Percentiles rank a stretch among this genome's conserved stretches.
Conservation (phyloP, 2,888 invertebrate species). For the Calliphora vomitoria region DNA sequence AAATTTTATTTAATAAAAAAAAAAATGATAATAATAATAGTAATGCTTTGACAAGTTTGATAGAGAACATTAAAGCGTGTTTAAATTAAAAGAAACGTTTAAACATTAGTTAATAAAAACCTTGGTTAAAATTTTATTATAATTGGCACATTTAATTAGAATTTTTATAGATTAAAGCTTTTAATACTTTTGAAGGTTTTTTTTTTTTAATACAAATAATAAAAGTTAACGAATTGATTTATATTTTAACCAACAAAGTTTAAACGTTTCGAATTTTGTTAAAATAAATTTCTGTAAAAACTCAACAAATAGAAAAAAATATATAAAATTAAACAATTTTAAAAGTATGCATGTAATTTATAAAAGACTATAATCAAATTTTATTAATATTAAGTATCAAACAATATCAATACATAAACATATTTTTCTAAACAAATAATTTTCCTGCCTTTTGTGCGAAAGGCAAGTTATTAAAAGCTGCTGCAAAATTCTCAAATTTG, state of each 20-base stretch:
- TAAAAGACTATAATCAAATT: too few species aligned
- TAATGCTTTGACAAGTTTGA: too few species aligned
- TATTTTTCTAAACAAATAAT: too few species aligned
- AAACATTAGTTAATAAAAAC: neutral
- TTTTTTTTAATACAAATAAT: neutral
- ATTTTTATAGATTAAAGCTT: constrained; percentile 28
- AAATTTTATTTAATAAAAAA: too few species aligned
- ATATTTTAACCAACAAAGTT: neutral
- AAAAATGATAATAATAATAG: too few species aligned
- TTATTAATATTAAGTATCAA: too few species aligned
- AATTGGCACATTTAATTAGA: constrained; percentile 18
- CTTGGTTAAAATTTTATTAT: neutral
- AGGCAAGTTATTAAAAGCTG: too few species aligned
- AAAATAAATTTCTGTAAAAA: neutral
- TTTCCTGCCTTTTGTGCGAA: too few species aligned
- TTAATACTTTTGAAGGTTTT: constrained; percentile 29
- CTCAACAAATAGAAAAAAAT: neutral
- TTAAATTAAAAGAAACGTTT: neutral
- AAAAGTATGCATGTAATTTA: too few species aligned
- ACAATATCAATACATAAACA: too few species aligned
- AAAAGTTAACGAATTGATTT: neutral
- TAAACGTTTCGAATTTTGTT: neutral
- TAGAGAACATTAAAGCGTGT: too few species aligned
- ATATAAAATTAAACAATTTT: neutral
- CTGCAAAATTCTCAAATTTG: too few species aligned